Evolutionary conservation across 2,113 vertebrate species (phyloP).

Genomic region (Crotalus tigris): DNA sequence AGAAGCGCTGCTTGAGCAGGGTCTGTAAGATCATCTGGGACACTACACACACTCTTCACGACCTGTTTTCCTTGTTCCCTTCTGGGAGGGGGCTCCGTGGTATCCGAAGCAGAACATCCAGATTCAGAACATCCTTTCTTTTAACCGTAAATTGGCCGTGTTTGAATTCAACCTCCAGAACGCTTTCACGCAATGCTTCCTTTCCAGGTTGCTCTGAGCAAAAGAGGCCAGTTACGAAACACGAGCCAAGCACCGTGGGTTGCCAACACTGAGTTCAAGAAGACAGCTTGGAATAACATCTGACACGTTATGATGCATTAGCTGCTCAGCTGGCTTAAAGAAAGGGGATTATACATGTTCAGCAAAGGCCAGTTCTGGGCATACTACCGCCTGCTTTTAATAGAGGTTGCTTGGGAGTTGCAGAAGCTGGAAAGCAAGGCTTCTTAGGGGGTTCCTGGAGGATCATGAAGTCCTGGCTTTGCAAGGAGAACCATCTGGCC

Average conservation of each 20-base stretch:
- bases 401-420: neutral
- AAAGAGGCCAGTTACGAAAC: neutral
- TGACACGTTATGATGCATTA: neutral
- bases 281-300: neutral
- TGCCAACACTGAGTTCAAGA: constrained; percentile 3
- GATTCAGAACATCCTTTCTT: neutral
- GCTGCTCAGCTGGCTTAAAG: neutral
- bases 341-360: neutral
- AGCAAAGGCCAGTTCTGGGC: neutral
- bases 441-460: neutral
- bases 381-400: neutral
- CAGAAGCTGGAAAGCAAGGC: neutral
- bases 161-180: constrained; percentile 1
- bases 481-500: neutral
- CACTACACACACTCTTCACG: no score
- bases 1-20: no score
- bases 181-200: neutral
- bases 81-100: no score
- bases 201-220: neutral
- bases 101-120: no score
- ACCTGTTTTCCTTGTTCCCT: no score
- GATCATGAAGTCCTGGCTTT: neutral
- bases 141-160: neutral
- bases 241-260: neutral
- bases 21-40: no score